Evolutionary conservation across 2,113 vertebrate species (phyloP).

Genomic region (Ranitomeya variabilis): DNA sequence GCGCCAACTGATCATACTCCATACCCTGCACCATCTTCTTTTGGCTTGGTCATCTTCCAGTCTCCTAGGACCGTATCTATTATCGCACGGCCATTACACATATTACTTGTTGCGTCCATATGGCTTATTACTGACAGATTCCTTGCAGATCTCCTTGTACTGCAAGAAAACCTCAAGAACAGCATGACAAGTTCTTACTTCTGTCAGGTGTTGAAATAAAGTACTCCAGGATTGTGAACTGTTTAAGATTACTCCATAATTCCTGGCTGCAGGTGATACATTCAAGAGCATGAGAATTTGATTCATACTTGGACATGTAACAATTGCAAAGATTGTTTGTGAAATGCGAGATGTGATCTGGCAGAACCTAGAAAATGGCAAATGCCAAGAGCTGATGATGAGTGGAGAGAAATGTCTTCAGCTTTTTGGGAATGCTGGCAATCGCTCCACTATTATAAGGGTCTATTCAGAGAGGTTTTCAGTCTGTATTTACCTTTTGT

Average conservation of each 20-base stretch:
- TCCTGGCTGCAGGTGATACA: constrained; percentile 50
- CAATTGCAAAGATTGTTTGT: constrained; percentile 46
- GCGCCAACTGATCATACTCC: not conserved
- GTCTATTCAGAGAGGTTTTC: not conserved
- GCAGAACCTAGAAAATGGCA: not conserved
- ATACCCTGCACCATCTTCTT: not conserved
- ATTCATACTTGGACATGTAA: constrained; percentile 45
- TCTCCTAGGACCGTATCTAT: not conserved
- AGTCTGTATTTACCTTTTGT: not conserved
- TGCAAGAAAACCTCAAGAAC: not conserved
- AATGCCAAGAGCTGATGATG: constrained; percentile 30
- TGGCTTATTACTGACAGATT: constrained; percentile 2
- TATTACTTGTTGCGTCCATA: not conserved
- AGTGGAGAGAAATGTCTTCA: constrained; percentile 44
- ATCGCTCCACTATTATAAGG: not conserved
- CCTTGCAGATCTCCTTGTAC: constrained; percentile 23
- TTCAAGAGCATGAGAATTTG: constrained; percentile 22
- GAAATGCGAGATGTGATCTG: constrained; percentile 46
- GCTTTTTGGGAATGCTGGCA: constrained; percentile 31
- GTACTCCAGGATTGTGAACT: constrained; percentile 27
- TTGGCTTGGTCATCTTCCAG: not conserved
- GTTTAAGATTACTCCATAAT: constrained; percentile 28
- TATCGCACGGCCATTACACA: not conserved
- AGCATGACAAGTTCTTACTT: constrained; percentile 31
- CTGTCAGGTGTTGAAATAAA: constrained; percentile 49